Conservation (phyloP, 2,797 vertebrate species). For the Alosa sapidissima region DNA sequence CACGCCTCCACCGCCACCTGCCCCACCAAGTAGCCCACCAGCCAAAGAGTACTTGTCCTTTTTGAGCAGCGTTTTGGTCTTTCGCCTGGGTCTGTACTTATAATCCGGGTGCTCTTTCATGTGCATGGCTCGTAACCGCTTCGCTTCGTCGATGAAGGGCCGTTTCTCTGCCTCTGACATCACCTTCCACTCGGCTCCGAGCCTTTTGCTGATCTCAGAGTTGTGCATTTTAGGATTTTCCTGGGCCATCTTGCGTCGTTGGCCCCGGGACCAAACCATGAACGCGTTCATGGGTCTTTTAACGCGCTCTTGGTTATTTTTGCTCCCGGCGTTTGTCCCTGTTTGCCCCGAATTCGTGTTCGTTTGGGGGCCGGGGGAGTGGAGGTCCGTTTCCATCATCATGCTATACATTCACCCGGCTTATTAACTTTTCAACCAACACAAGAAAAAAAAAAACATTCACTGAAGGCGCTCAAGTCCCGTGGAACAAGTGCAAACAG, state of each 20-base stretch:
- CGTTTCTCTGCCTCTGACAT: conserved; percentile 97
- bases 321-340: conserved; percentile 77
- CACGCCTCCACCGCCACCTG: conserved; percentile 72
- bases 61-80: conserved; percentile 96
- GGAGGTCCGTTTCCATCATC: conserved; percentile 98
- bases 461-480: conserved; percentile 58
- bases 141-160: conserved; percentile 97
- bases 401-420: conserved; percentile 94
- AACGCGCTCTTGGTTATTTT: conserved; percentile 85
- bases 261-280: conserved; percentile 88
- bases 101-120: conserved; percentile 99
- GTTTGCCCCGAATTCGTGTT: conserved; percentile 87
- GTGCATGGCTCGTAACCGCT: conserved; percentile 93
- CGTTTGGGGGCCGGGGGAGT: conserved; percentile 87
- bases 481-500: conserved; percentile 47
- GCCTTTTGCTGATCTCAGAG: conserved; percentile 87
- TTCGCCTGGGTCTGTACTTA: conserved; percentile 95
- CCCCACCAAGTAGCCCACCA: conserved; percentile 84
- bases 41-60: conserved; percentile 98
- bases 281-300: conserved; percentile 94
- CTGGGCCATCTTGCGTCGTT: conserved; percentile 87
- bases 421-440: conserved; percentile 60
- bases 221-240: conserved; percentile 92
- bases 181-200: conserved; percentile 88
- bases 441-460: conserved; percentile 61